Percentiles rank a stretch among this genome's conserved stretches.
phyloP scores from a whole-genome alignment of 2,888 invertebrate species.

The Trissolcus japonicus region DNA sequence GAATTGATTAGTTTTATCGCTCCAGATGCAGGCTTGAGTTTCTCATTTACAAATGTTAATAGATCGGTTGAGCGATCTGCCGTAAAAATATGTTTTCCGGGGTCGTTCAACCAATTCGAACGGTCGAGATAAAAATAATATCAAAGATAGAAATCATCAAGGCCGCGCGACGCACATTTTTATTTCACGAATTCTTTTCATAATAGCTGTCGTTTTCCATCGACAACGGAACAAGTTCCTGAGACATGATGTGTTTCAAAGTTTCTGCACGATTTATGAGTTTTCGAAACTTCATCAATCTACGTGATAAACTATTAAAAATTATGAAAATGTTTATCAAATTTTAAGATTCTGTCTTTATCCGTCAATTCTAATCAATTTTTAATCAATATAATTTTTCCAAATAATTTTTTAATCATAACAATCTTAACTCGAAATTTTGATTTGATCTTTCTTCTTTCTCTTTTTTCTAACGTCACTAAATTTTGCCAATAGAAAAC shows the following conservation, averaged over 20 bases:
- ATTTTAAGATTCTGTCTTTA: no score
- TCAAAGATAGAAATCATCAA: conserved; percentile 27
- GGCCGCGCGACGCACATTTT: conserved; percentile 9
- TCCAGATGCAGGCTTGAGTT: no score
- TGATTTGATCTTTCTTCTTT: not conserved
- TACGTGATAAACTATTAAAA: conserved; percentile 22
- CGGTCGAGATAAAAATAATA: conserved; percentile 18
- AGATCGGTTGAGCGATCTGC: not conserved
- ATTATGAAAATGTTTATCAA: not conserved
- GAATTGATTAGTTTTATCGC: no score
- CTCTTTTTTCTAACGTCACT: not conserved
- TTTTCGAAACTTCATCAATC: conserved; percentile 41
- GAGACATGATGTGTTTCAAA: conserved; percentile 32
- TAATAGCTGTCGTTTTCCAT: conserved; percentile 29
- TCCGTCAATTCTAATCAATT: no score
- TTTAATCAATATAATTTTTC: no score
- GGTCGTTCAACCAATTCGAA: conserved; percentile 3
- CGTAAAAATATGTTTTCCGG: conserved; percentile 9
- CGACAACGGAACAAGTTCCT: conserved; percentile 40
- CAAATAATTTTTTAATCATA: no score
- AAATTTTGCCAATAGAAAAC: no score
- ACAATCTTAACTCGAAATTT: no score
- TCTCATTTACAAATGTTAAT: conserved; percentile 4
- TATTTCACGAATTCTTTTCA: conserved; percentile 26
- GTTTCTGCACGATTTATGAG: conserved; percentile 41